Percentiles rank a stretch among this genome's conserved stretches.
phyloP scores from a whole-genome alignment of 2,113 vertebrate species.

The Ceratotherium simum region DNA sequence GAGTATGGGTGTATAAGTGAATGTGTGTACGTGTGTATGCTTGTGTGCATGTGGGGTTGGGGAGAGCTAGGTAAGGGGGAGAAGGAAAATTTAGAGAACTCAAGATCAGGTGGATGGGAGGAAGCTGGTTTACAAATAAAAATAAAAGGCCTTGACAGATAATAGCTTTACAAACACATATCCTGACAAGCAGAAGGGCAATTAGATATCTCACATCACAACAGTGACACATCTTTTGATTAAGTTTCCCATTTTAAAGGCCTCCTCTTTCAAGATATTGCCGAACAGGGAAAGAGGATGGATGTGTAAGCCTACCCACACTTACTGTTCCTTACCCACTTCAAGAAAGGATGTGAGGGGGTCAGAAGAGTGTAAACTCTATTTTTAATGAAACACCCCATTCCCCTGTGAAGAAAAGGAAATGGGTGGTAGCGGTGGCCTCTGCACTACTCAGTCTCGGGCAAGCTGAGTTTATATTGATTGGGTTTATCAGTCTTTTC shows the following conservation, averaged over 20 bases:
- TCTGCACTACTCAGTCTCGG: neutral
- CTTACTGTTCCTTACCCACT: neutral
- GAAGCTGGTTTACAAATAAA: neutral
- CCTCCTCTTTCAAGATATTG: neutral
- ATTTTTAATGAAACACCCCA: neutral
- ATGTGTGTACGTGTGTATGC: no score
- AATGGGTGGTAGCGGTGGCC: neutral
- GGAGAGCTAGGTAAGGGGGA: neutral
- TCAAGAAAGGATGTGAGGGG: neutral
- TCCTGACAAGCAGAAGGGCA: neutral
- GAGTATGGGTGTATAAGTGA: neutral
- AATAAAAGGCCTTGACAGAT: neutral
- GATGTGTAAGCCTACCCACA: neutral
- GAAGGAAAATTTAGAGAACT: neutral
- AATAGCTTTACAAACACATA: neutral
- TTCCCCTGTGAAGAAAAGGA: constrained; percentile 30
- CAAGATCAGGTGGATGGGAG: neutral
- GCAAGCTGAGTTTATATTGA: neutral
- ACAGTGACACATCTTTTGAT: constrained; percentile 46
- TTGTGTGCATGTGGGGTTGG: neutral
- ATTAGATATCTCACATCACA: neutral
- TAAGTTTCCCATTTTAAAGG: neutral
- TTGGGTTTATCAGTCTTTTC: constrained; percentile 44
- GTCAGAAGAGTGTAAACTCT: neutral
- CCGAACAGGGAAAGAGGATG: neutral